Evolutionary conservation across 2,888 invertebrate species (phyloP), one percentile per base, ranked within the genome.

Genomic region (Stratiomys singularior): DNA sequence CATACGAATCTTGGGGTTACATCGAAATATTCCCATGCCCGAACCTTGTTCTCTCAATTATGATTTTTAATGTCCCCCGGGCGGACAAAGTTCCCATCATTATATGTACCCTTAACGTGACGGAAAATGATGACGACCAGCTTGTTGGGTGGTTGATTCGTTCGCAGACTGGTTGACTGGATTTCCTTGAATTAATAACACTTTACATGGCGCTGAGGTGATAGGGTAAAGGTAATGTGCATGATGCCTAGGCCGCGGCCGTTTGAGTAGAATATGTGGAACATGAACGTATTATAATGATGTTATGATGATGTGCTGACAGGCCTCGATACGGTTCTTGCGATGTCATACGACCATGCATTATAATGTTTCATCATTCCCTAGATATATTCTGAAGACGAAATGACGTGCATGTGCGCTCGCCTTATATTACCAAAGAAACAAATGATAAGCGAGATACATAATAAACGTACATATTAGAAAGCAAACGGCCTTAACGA

Each of bases 301-400:
- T 66, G 66, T 18, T 66, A 30, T 28, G 37, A 66, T 66, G 66
- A 66, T 66, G 66, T 66, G 66, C 15, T 66, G 66, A 66, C 66
- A 18, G 28, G 23, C 66, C 21, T 5, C 13, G 37, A 66, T 66
- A 27, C 15, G 52, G 7, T 52, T 52, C 52, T 52, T 52, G 52
- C 18, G 52, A 5, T 52, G n/a, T 4, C 15, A 52, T 52, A 52
- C 52, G 15, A 44, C 7, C 44, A 44, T 44, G 18, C 52, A 52
- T 52, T 9, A 52, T 52, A 52, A 52, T 52, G 18, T 52, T 13
- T 52, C 15, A 52, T 52, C 37, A 52, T 52, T 52, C 52, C 52
- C 52, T 52, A n/a, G 52, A 52, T n/a, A 18, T 18, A 13, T 13
- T 52, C 15, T 15, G 3, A 52, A 18, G n/a, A 13, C 52, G 18